These are phyloP conservation scores for Salmo trutta DNA, from an alignment of 2,797 vertebrate species.

Conservation along the genomic window DNA sequence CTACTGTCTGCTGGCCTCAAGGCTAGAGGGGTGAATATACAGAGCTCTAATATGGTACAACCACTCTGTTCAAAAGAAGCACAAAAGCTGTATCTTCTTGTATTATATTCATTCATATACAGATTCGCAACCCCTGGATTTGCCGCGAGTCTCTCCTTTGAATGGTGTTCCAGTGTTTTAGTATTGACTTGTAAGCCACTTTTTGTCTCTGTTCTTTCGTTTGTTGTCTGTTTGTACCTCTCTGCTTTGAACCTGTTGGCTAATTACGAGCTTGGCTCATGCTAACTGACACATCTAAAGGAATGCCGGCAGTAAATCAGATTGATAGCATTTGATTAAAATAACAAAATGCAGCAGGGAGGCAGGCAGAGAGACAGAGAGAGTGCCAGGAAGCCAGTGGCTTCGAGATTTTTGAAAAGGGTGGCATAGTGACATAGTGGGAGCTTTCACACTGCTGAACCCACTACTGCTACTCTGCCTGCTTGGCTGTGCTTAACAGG, in stretches of 20 bases:
- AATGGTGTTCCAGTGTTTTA: background rate
- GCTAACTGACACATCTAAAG: conserved; percentile 14
- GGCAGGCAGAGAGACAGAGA: background rate
- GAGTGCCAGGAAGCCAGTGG: background rate
- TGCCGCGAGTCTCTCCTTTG: background rate
- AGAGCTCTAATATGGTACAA: background rate
- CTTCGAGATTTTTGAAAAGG: background rate
- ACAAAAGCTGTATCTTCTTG: background rate
- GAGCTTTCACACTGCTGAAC: conserved; percentile 28
- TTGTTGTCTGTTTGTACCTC: conserved; percentile 1
- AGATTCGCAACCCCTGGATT: background rate
- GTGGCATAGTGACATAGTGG: background rate
- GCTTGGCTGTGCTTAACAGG: conserved; percentile 59
- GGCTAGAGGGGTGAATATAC: background rate
- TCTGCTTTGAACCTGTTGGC: conserved; percentile 9
- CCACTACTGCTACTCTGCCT: conserved; percentile 17
- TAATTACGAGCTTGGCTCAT: conserved; percentile 7
- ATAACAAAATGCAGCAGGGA: conserved; percentile 6
- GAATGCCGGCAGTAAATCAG: conserved; percentile 16
- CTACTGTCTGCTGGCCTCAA: background rate
- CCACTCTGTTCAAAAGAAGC: background rate
- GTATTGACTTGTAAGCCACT: background rate
- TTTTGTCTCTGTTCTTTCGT: background rate
- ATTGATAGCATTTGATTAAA: conserved; percentile 28
- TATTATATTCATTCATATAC: background rate